Conservation (phyloP, 2,113 vertebrate genomes). For the Phylloscopus trochilus region DNA sequence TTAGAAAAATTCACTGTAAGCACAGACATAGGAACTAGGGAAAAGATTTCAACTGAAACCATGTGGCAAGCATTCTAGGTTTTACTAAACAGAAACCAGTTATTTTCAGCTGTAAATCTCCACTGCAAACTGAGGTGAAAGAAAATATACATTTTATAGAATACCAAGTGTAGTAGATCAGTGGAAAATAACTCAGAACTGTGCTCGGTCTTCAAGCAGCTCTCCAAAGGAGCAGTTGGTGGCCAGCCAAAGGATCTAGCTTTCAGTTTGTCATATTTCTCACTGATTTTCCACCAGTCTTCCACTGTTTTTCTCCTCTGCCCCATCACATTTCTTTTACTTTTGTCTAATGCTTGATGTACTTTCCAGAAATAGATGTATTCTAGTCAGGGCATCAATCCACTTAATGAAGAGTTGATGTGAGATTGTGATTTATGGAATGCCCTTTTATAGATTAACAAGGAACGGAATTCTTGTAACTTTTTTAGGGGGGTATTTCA, state of each 20-base stretch:
- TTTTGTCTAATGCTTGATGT: neutral
- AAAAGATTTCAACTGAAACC: neutral
- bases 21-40: neutral
- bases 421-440: neutral
- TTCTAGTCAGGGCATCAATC: neutral
- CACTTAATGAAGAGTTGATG: neutral
- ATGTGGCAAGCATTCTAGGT: neutral
- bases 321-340: neutral
- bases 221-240: neutral
- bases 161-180: slow-evolving; percentile 5
- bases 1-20: neutral
- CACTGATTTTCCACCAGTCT: neutral
- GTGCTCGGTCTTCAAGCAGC: neutral
- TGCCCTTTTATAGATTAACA: neutral
- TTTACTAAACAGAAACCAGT: slow-evolving; percentile 8
- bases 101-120: neutral
- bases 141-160: slow-evolving; percentile 3
- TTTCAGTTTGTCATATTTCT: slow-evolving; percentile 3
- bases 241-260: neutral
- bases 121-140: neutral
- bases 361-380: neutral
- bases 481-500: fast-evolving
- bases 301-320: neutral
- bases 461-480: neutral
- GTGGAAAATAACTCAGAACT: slow-evolving; percentile 23